Percentiles rank a stretch among this genome's conserved stretches.
These are phyloP conservation scores for Trachymyrmex cornetzi DNA, from an alignment of 1,140 invertebrate genomes.

Conservation along the genomic window DNA sequence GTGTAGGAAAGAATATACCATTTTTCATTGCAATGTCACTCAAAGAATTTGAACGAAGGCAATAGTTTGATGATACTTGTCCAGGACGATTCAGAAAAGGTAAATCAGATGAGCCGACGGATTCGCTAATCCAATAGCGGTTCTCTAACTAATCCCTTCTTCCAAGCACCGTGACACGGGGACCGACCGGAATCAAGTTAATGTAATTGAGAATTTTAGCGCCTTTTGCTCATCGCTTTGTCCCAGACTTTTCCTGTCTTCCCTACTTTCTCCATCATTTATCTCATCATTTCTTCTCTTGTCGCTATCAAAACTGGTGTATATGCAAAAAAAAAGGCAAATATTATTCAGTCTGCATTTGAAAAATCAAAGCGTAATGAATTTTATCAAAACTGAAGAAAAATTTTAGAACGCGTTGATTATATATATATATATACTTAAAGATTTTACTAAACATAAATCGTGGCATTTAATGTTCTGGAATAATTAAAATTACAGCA, in stretches of 20 bases:
- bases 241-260: neutral
- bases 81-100: slow-evolving; percentile 66
- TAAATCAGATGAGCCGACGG: slow-evolving; percentile 69
- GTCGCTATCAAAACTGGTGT: neutral
- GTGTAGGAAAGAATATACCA: slow-evolving; percentile 28
- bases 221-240: slow-evolving; percentile 72
- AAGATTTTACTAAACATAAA: neutral
- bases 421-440: too few species aligned
- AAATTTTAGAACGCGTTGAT: neutral
- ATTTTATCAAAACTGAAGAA: slow-evolving; percentile 25
- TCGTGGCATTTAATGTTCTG: neutral
- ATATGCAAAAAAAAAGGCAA: neutral
- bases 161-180: slow-evolving; percentile 73
- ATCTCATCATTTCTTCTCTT: slow-evolving; percentile 38
- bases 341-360: neutral
- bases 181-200: slow-evolving; percentile 80
- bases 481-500: neutral
- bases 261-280: slow-evolving; percentile 37
- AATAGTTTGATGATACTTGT: slow-evolving; percentile 73
- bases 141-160: slow-evolving; percentile 81
- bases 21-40: slow-evolving; percentile 80
- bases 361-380: neutral
- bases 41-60: slow-evolving; percentile 78
- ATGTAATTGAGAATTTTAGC: slow-evolving; percentile 82
- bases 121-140: slow-evolving; percentile 83